Evolutionary conservation across 2,113 vertebrate species (phyloP).

Genomic region (Euleptes europaea): DNA sequence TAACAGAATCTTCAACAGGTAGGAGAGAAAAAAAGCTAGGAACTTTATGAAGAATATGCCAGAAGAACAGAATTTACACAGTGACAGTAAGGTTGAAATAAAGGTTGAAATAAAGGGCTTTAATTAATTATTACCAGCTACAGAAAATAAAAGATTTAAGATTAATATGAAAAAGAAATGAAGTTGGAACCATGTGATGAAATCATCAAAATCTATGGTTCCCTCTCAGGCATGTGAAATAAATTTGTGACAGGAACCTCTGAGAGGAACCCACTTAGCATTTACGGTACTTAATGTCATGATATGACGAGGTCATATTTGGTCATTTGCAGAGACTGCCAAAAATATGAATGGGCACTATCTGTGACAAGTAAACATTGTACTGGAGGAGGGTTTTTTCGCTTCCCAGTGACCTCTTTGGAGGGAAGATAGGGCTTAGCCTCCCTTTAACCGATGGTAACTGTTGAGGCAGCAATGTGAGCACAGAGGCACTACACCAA

Average conservation of each 20-base stretch:
- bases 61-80: background rate
- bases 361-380: background rate
- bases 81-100: background rate
- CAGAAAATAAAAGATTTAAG: background rate
- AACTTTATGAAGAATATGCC: background rate
- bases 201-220: background rate
- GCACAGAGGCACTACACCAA: background rate
- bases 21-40: background rate
- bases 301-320: background rate
- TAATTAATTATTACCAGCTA: background rate
- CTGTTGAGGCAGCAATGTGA: background rate
- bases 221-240: background rate
- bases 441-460: background rate
- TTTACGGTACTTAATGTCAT: background rate
- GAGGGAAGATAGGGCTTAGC: background rate
- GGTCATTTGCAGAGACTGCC: background rate
- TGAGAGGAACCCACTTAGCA: too few relatives aligned
- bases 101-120: background rate
- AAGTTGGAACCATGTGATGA: background rate
- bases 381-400: background rate
- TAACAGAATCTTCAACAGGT: background rate
- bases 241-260: background rate
- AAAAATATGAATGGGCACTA: background rate
- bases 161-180: background rate
- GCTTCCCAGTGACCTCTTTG: too few relatives aligned